Percentiles rank a stretch among this genome's conserved stretches.
Evolutionary conservation across 2,797 vertebrate genomes (phyloP).

Genomic region (Bovichtus diacanthus): DNA sequence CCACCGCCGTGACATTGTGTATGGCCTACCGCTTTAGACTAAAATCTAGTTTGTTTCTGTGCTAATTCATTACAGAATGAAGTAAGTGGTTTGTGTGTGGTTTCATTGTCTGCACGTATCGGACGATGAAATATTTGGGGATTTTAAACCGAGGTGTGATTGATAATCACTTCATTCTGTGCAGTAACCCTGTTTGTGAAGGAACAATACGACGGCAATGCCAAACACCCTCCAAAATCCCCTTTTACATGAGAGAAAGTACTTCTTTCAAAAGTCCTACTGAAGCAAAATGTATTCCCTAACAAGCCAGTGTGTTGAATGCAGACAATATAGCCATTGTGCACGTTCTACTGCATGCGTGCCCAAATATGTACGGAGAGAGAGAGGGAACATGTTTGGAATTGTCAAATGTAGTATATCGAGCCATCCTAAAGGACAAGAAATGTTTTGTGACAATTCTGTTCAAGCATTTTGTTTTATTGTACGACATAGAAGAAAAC

Average conservation of each 20-base stretch:
- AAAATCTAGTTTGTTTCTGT: slow-evolving; percentile 57
- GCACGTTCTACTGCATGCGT: not conserved
- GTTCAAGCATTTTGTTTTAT: not conserved
- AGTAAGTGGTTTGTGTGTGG: slow-evolving; percentile 64
- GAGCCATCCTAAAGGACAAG: not conserved
- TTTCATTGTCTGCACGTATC: slow-evolving; percentile 63
- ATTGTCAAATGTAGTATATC: not conserved
- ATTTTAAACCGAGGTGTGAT: slow-evolving; percentile 68
- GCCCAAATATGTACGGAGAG: not conserved
- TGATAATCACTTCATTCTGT: slow-evolving; percentile 75
- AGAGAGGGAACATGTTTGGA: not conserved
- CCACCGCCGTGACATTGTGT: slow-evolving; percentile 48
- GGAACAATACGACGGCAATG: slow-evolving; percentile 50
- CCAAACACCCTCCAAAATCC: slow-evolving; percentile 50
- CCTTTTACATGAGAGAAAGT: slow-evolving; percentile 50
- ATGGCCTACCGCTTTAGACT: slow-evolving; percentile 48
- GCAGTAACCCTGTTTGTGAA: slow-evolving; percentile 42
- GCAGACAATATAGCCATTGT: not conserved
- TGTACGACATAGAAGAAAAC: not conserved
- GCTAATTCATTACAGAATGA: slow-evolving; percentile 64
- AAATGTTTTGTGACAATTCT: not conserved
- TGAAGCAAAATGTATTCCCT: slow-evolving; percentile 21
- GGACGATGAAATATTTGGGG: slow-evolving; percentile 64
- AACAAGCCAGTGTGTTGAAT: slow-evolving; percentile 23
- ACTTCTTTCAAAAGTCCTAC: slow-evolving; percentile 34